Evolutionary conservation across 2,797 vertebrate genomes (phyloP).

Genomic region (Molossus alvarezi): DNA sequence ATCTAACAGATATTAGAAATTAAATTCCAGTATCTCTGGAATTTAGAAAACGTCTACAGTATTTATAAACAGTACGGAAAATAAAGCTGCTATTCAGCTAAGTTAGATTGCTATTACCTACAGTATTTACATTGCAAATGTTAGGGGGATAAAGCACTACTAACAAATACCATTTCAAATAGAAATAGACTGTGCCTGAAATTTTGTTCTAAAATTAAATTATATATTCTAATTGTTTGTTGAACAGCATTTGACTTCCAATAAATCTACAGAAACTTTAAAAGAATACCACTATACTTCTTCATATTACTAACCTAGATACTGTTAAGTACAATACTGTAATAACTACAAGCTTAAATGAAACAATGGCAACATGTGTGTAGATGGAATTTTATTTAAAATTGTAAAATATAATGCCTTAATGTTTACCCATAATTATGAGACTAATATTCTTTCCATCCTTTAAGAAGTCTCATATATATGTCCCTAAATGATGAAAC

Average conservation of each 20-base stretch:
- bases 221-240: constrained; percentile 57
- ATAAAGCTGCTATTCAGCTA: constrained; percentile 86
- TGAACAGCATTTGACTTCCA: constrained; percentile 71
- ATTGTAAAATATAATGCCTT: constrained; percentile 79
- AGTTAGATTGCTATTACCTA: constrained; percentile 85
- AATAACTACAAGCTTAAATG: constrained; percentile 79
- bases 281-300: constrained; percentile 77
- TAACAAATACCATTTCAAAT: constrained; percentile 86
- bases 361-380: constrained; percentile 80
- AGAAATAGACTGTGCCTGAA: constrained; percentile 76
- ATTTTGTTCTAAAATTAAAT: constrained; percentile 78
- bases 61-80: constrained; percentile 86
- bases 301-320: constrained; percentile 78
- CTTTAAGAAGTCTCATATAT: constrained; percentile 78
- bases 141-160: constrained; percentile 75
- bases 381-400: constrained; percentile 80
- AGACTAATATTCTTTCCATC: constrained; percentile 78
- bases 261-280: constrained; percentile 72
- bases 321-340: constrained; percentile 68
- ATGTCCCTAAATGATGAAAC: constrained; percentile 74
- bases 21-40: constrained; percentile 87
- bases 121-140: constrained; percentile 88
- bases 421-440: constrained; percentile 75
- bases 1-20: constrained; percentile 88
- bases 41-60: constrained; percentile 83